Conservation (phyloP, 2,888 invertebrate genomes). For the Ethmia dodecea region DNA sequence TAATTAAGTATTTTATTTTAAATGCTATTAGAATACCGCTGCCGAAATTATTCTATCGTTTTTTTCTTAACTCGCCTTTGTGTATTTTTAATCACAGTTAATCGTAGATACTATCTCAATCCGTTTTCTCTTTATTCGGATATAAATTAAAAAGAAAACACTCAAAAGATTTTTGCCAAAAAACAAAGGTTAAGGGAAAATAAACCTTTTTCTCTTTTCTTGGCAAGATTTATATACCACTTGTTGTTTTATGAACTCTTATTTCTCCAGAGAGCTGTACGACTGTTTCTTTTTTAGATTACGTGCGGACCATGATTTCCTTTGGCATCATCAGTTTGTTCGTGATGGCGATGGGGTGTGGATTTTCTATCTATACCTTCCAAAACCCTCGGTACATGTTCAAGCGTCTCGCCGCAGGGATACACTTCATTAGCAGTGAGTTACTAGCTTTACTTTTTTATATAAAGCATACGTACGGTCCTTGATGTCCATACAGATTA, state of each 20-base stretch:
- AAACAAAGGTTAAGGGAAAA: not conserved
- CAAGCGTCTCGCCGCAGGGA: constrained; percentile 89
- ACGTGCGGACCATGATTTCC: constrained; percentile 88
- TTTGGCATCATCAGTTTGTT: constrained; percentile 90
- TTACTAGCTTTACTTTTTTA: too few species aligned
- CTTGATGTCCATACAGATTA: too few species aligned
- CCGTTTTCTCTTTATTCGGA: not conserved
- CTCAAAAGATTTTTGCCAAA: not conserved
- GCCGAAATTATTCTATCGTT: not conserved
- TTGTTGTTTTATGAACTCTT: constrained; percentile 56
- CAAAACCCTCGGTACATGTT: constrained; percentile 92
- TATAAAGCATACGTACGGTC: too few species aligned
- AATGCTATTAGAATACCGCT: too few species aligned
- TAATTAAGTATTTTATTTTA: too few species aligned
- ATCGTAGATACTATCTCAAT: too few species aligned
- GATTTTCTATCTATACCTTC: constrained; percentile 91
- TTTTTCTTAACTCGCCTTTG: too few species aligned
- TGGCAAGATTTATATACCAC: not conserved
- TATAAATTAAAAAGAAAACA: not conserved
- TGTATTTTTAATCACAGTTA: too few species aligned
- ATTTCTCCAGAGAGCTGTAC: too few species aligned
- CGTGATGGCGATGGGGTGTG: constrained; percentile 88
- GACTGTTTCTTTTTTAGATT: constrained; percentile 77
- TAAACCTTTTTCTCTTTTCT: not conserved
- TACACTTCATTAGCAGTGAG: constrained; percentile 89